Conservation (phyloP, 2,888 invertebrate genomes). For the Heliothis peltigera region DNA sequence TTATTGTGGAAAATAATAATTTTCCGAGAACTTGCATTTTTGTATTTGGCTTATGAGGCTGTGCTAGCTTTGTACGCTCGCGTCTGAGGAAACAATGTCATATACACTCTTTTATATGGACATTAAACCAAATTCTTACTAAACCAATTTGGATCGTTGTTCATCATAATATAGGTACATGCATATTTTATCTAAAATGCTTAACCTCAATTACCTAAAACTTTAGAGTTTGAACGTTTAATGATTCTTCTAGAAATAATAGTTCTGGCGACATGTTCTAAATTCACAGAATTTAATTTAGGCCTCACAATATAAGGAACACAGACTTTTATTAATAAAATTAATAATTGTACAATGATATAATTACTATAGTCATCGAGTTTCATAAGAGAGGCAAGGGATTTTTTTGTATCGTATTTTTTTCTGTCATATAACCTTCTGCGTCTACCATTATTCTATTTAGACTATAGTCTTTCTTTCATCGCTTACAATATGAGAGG, state of each 20-base stretch:
- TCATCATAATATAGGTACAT: no score
- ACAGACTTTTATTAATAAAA: slow-evolving; percentile 32
- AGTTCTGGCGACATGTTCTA: slow-evolving; percentile 9
- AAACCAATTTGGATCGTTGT: no score
- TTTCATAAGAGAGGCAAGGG: not conserved
- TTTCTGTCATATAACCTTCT: no score
- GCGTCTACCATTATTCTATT: no score
- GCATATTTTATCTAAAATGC: not conserved
- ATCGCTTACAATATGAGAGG: no score
- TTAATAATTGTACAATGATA: slow-evolving; percentile 36
- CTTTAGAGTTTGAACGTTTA: slow-evolving; percentile 25
- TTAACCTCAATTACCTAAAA: slow-evolving; percentile 25
- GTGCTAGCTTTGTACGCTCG: not conserved
- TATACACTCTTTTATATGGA: no score
- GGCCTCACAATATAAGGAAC: slow-evolving; percentile 31
- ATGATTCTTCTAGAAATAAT: slow-evolving; percentile 49
- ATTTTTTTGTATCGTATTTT: not conserved
- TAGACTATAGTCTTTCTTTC: no score
- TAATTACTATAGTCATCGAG: slow-evolving; percentile 22
- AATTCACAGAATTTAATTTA: slow-evolving; percentile 29
- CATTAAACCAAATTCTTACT: no score
- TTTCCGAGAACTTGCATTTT: not conserved
- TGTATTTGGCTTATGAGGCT: not conserved
- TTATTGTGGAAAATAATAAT: not conserved
- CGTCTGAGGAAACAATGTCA: not conserved